These are phyloP conservation scores for Alauda arvensis DNA, from an alignment of 2,797 vertebrate species.

Conservation along the genomic window DNA sequence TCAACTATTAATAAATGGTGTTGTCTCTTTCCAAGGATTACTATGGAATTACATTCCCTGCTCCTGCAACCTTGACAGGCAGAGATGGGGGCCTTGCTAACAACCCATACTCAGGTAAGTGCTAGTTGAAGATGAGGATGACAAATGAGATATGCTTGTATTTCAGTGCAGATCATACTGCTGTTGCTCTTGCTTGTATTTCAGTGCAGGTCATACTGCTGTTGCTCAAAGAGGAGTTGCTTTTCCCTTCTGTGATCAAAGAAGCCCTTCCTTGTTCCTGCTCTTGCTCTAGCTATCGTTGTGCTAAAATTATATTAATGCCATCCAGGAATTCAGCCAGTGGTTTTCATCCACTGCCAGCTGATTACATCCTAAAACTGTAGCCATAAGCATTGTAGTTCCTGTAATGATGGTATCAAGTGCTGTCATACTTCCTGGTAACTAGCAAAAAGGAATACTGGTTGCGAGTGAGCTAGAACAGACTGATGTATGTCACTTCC, in stretches of 20 bases:
- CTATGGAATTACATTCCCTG: conserved; percentile 96
- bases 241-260: neutral
- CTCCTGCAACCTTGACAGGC: conserved; percentile 87
- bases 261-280: neutral
- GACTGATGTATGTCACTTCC: neutral
- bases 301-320: neutral
- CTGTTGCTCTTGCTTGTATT: neutral
- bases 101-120: conserved; percentile 92
- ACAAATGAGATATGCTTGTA: neutral
- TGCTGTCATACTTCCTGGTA: neutral
- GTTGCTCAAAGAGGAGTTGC: neutral
- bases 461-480: neutral
- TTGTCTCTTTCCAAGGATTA: conserved; percentile 83
- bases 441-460: neutral
- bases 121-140: neutral
- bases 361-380: neutral
- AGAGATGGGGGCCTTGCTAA: conserved; percentile 90
- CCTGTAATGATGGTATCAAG: neutral
- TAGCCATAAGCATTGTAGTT: neutral
- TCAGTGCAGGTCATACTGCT: neutral
- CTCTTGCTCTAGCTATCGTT: neutral
- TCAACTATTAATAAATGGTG: neutral
- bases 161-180: neutral
- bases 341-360: neutral
- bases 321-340: neutral